phyloP scores from a whole-genome alignment of 2,797 vertebrate species.

The Spatula versicolor region DNA sequence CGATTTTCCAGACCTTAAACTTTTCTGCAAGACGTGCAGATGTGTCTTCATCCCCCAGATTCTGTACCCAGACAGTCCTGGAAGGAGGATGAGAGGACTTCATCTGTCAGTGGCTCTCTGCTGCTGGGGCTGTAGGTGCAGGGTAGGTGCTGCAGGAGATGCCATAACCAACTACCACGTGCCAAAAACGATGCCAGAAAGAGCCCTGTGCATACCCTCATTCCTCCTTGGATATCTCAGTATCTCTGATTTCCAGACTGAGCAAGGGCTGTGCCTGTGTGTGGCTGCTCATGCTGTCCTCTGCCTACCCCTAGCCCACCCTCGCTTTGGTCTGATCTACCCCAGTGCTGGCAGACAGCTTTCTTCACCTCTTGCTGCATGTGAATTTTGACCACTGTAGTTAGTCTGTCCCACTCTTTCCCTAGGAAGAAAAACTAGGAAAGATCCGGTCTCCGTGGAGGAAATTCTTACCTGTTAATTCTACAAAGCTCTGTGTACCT shows the following conservation, averaged over 20 bases:
- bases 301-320: not conserved
- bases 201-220: not conserved
- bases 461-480: not conserved
- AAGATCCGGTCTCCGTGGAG: not conserved
- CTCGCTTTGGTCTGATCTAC: not conserved
- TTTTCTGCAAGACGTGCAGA: not conserved
- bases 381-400: not conserved
- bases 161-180: not conserved
- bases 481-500: not conserved
- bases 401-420: not conserved
- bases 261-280: not conserved
- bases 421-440: not conserved
- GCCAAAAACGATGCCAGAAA: not conserved
- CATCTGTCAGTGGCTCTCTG: not conserved
- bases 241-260: not conserved
- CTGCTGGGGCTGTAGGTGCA: not conserved
- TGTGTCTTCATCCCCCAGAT: not conserved
- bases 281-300: not conserved
- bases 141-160: not conserved
- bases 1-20: not conserved
- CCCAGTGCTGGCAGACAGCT: not conserved
- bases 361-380: not conserved
- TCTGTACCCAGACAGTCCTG: fast-evolving
- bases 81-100: not conserved
- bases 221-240: not conserved